Evolutionary conservation across 23 tunicate genomes (phyloP), one percentile per base, ranked within the genome.

Genomic region (Phallusia fumigata): DNA sequence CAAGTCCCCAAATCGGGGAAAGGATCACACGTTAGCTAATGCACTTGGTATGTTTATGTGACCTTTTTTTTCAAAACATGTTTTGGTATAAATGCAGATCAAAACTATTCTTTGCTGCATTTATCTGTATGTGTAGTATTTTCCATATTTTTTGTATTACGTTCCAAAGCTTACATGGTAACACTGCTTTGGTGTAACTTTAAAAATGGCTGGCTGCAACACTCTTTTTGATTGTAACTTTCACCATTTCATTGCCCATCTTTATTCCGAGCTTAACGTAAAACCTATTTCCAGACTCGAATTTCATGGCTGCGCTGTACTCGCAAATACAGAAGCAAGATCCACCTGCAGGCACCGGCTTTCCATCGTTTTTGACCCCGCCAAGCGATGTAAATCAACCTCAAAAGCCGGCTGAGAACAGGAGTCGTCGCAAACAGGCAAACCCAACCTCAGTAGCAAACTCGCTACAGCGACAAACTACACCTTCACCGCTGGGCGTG

Each of bases 351-450:
- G 28, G 69, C 3, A 5, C 3, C 28, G 3, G 28, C 5, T 10
- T 40, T 10, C 69, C 69, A 58, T 58, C 69, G 13, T 58, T 58
- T 58, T 13, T 24, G 16, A 58, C 8, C 16, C 69, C 69, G 16
- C 28, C 69, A 22, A 24, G 69, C 13, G 28, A 58, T 21, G 16
- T 1, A 58, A 58, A 58, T 6, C 3, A 11, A 1, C 16, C 28
- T 24, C 28, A 11, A 16, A 58, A 58, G 69, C 69, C 69, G 15
- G 13, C 11, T 22, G 69, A 58, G 69, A 58, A 6, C 69, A 22
- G 69, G 26, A 58, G 69, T 13, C 65, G 83, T 36, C 52, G 88
- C 5, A 85, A 85, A 34, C 88, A 85, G 40, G 22, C 88, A 16
- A 85, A 85, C 44, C 88, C 88, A n/a, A 45, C 49, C 6, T 78